Evolutionary conservation across 2,888 invertebrate species (phyloP).

Genomic region (Glomeris marginata): DNA sequence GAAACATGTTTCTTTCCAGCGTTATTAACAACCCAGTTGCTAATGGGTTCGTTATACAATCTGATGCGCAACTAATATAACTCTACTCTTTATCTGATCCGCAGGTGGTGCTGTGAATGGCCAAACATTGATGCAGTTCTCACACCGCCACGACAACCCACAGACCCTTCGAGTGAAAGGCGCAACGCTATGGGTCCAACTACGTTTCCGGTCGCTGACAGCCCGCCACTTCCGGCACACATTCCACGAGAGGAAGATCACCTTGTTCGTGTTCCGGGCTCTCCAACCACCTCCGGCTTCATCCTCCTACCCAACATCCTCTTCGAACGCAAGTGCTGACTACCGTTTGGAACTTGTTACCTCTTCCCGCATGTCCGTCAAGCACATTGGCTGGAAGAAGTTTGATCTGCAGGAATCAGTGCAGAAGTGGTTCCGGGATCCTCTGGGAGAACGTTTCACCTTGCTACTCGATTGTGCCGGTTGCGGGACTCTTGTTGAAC

Average conservation of each 20-base stretch:
- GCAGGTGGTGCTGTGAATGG: slow-evolving; percentile 68
- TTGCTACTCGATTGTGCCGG: slow-evolving; percentile 46
- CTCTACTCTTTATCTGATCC: slow-evolving; percentile 23
- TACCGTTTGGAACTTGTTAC: slow-evolving; percentile 38
- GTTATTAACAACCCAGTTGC: too few species aligned
- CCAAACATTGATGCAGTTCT: slow-evolving; percentile 71
- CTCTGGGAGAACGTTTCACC: slow-evolving; percentile 41
- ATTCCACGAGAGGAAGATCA: slow-evolving; percentile 36
- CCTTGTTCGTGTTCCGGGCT: slow-evolving; percentile 48
- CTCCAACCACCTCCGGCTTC: background rate
- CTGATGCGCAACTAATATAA: too few species aligned
- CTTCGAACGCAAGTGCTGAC: slow-evolving; percentile 1
- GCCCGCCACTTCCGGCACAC: slow-evolving; percentile 23
- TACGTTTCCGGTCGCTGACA: slow-evolving; percentile 38
- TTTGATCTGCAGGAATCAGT: slow-evolving; percentile 67
- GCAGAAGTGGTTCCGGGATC: slow-evolving; percentile 46
- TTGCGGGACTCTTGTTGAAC: slow-evolving; percentile 26
- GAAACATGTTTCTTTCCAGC: too few species aligned
- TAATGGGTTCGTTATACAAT: too few species aligned
- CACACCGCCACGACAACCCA: slow-evolving; percentile 46
- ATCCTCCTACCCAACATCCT: slow-evolving; percentile 1
- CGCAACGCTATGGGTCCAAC: slow-evolving; percentile 60
- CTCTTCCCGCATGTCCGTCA: slow-evolving; percentile 42
- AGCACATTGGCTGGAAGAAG: slow-evolving; percentile 67
- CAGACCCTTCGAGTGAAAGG: slow-evolving; percentile 53